Evolutionary conservation across 2,888 invertebrate species (phyloP).

Genomic region (Brachyopa scutellaris): DNA sequence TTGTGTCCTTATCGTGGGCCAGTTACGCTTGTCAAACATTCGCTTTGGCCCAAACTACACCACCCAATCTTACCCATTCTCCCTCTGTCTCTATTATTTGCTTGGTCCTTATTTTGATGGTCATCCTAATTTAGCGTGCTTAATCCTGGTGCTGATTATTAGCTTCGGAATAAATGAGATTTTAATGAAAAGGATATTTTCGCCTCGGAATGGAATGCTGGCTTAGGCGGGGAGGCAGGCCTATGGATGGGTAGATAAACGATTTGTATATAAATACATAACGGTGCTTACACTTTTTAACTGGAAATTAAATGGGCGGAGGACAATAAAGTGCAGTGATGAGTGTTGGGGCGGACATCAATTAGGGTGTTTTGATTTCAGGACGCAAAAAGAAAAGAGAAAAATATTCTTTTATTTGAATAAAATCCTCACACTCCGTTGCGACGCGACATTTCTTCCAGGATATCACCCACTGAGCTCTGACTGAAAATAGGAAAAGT

Average conservation of each 20-base stretch:
- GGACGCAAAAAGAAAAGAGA: neutral
- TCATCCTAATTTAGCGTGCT: slow-evolving; percentile 69
- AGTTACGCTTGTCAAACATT: slow-evolving; percentile 47
- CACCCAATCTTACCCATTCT: neutral
- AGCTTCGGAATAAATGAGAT: slow-evolving; percentile 66
- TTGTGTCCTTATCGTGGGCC: slow-evolving; percentile 51
- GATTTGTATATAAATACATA: slow-evolving; percentile 40
- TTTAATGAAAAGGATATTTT: slow-evolving; percentile 67
- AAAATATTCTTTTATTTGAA: neutral
- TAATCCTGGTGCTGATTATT: slow-evolving; percentile 69
- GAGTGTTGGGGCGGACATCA: slow-evolving; percentile 6
- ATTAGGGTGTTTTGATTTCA: slow-evolving; percentile 8
- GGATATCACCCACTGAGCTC: slow-evolving; percentile 4
- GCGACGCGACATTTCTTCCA: no score
- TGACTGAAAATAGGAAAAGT: slow-evolving; percentile 1
- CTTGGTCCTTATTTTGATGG: slow-evolving; percentile 58
- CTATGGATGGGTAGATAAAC: slow-evolving; percentile 51
- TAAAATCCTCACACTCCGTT: no score
- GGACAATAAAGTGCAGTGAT: slow-evolving; percentile 29
- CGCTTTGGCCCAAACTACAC: slow-evolving; percentile 1
- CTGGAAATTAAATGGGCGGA: slow-evolving; percentile 47
- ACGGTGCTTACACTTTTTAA: slow-evolving; percentile 12
- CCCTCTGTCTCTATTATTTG: neutral
- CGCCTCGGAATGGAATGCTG: slow-evolving; percentile 3
- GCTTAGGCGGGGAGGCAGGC: neutral